Evolutionary conservation across 2,113 vertebrate species (phyloP), one percentile per base, ranked within the genome.

Genomic region (Lycaon pictus): DNA sequence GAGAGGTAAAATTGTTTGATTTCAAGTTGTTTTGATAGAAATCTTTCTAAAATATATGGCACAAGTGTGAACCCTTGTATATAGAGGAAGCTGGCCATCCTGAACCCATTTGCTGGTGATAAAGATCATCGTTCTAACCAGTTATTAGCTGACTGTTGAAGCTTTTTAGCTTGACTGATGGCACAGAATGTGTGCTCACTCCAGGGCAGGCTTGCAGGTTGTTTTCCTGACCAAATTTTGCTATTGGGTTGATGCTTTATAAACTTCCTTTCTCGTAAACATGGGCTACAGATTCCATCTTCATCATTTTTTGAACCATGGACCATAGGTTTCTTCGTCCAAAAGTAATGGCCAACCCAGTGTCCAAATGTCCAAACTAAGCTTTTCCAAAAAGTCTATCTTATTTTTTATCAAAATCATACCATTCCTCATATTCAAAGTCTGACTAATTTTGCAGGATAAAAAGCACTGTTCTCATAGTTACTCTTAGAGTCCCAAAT

Each of bases 321-420:
- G 23, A 63, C 62, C 15, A 51, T 12, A 74, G 35, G 12, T 69
- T 29, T 90, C 27, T 77, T 79, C 69, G 43, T 72, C 53, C 15
- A 90, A 63, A 96, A 90, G 23, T 37, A 48, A 60, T 84, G 11
- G 22, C 83, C 53, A 92, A 53, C 11, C 13, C 55, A 80, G 53
- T 76, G 55, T 27, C 48, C 83, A 69, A 58, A 65, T 76, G 55
- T 27, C 48, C 83, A 69, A 58, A 65, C 27, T 32, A 74, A 20
- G 25, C 19, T 93, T 88, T 97, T 90, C 55, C 65, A 65, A 77
- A 94, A 83, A 25, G 8, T 82, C 71, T 43, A 53, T 93, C n/a
- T 87, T 27, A 51, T 83, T 67, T 53, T 58, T 95, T 19, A 15
- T 71, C 53, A 96, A 72, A 76, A 53, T 84, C 23, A 74, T 13